Conservation (phyloP, 2,888 invertebrate species). For the Tupiocoris notatus region DNA sequence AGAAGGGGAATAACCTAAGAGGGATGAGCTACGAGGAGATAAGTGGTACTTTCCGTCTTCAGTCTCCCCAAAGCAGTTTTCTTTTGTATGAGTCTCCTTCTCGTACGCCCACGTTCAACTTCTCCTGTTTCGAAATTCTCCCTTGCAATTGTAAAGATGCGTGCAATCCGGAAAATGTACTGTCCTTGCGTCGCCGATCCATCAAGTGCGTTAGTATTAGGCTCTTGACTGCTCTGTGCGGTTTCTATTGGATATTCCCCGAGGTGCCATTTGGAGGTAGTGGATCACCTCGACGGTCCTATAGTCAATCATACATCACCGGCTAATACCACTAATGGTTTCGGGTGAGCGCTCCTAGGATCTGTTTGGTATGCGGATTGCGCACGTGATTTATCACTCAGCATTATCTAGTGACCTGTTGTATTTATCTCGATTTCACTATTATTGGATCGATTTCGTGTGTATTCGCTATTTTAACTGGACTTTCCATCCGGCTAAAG, state of each 20-base stretch:
- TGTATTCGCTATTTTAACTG: too few species aligned
- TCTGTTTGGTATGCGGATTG: not conserved
- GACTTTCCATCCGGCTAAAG: too few species aligned
- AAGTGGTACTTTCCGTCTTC: conserved; percentile 31
- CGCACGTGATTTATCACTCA: not conserved
- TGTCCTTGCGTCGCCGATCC: conserved; percentile 22
- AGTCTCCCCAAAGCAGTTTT: not conserved
- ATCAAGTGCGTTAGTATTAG: conserved; percentile 29
- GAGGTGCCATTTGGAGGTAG: conserved; percentile 22
- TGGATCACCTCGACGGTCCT: not conserved
- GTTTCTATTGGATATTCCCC: not conserved
- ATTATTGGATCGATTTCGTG: too few species aligned
- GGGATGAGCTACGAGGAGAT: conserved; percentile 42
- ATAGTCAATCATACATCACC: conserved; percentile 20
- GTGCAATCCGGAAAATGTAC: conserved; percentile 42
- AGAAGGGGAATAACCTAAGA: conserved; percentile 12
- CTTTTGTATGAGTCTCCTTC: conserved; percentile 1
- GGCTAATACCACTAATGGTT: conserved; percentile 30
- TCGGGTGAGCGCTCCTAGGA: not conserved
- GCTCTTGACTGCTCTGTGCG: too few species aligned
- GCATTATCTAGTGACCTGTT: not conserved
- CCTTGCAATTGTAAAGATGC: conserved; percentile 38
- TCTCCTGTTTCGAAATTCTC: not conserved
- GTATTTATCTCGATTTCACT: not conserved
- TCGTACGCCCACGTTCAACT: too few species aligned